Percentiles rank a stretch among this genome's conserved stretches.
phyloP scores from a whole-genome alignment of 2,888 invertebrate species.

The Actias luna region DNA sequence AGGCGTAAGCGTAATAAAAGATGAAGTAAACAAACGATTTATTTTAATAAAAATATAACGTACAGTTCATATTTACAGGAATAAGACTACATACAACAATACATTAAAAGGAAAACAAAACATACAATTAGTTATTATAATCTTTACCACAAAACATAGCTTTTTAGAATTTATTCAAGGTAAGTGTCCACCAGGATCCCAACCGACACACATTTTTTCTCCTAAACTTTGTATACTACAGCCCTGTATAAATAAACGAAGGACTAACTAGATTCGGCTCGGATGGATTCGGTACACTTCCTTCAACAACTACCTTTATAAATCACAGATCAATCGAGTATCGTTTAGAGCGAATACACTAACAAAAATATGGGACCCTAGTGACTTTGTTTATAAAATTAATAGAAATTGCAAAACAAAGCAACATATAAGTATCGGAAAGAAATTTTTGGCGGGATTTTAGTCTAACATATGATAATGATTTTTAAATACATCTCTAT shows the following conservation, averaged over 20 bases:
- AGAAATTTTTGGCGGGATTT: no score
- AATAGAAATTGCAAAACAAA: not conserved
- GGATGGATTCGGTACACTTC: not conserved
- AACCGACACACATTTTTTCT: not conserved
- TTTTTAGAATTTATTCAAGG: not conserved
- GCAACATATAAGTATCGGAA: not conserved
- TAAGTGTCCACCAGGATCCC: not conserved
- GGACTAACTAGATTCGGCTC: not conserved
- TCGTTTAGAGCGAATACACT: not conserved
- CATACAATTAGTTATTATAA: not conserved
- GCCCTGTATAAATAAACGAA: not conserved
- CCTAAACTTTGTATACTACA: not conserved
- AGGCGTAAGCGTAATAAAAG: not conserved
- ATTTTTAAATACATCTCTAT: no score
- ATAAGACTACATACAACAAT: not conserved
- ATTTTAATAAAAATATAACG: not conserved
- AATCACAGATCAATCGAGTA: not conserved
- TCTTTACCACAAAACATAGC: not conserved
- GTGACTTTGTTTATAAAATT: not conserved
- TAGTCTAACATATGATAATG: no score
- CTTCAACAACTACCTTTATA: not conserved
- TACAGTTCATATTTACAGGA: conserved; percentile 9
- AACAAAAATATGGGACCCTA: not conserved
- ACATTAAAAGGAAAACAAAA: not conserved
- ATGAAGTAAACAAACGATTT: not conserved